Conservation (phyloP, 2,797 vertebrate species). For the Xyrichtys novacula region DNA sequence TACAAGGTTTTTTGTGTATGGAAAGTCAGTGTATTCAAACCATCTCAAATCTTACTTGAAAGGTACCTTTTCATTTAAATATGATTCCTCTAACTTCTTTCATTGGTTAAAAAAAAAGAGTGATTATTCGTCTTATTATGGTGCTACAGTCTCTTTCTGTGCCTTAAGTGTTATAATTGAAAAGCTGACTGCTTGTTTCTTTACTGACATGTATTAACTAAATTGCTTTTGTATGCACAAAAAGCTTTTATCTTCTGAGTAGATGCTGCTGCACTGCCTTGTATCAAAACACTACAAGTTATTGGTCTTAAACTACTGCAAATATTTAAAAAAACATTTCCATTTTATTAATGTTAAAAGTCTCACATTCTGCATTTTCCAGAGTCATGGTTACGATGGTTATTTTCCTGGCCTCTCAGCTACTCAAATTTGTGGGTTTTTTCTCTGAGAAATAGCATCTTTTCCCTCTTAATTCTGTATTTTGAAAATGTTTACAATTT, state of each 20-base stretch:
- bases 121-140: background rate
- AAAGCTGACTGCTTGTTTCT: slow-evolving; percentile 15
- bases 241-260: slow-evolving; percentile 11
- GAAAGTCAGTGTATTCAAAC: background rate
- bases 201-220: slow-evolving; percentile 18
- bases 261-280: slow-evolving; percentile 6
- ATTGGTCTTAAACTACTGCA: background rate
- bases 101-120: background rate
- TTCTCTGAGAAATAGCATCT: background rate
- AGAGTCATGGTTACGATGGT: background rate
- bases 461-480: background rate
- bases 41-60: slow-evolving; percentile 11
- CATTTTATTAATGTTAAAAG: background rate
- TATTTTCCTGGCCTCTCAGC: background rate
- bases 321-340: background rate
- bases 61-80: background rate
- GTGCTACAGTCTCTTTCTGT: slow-evolving; percentile 7
- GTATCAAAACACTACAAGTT: background rate
- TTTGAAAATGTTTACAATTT: background rate
- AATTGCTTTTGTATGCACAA: slow-evolving; percentile 48
- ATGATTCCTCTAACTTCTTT: background rate
- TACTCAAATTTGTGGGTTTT: background rate
- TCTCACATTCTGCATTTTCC: accelerated
- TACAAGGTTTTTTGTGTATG: slow-evolving; percentile 4
- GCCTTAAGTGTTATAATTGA: slow-evolving; percentile 19